phyloP scores from a whole-genome alignment of 2,113 vertebrate genomes.

The Cnemophilus loriae region DNA sequence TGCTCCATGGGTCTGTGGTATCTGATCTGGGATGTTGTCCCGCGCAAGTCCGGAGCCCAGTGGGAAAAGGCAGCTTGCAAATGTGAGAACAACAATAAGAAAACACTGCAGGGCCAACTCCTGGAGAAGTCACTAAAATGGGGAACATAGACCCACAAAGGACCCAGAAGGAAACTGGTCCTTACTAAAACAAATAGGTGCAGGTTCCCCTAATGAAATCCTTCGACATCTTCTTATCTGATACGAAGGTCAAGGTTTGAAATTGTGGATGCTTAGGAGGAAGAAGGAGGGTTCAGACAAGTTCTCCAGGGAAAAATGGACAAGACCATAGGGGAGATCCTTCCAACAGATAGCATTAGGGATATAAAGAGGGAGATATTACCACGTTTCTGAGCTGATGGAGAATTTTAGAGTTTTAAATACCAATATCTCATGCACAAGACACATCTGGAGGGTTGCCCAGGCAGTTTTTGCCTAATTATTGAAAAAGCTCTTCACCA shows the following conservation, averaged over 20 bases:
- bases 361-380: not conserved
- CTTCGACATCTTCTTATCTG: not conserved
- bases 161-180: not conserved
- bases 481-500: not conserved
- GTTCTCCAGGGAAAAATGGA: not conserved
- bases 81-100: not conserved
- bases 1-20: not conserved
- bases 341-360: not conserved
- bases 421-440: not conserved
- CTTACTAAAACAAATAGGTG: not conserved
- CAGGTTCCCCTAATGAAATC: not conserved
- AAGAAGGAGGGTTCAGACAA: not conserved
- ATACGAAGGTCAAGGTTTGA: not conserved
- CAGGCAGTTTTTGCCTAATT: not conserved
- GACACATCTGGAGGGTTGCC: not conserved
- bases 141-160: accelerated
- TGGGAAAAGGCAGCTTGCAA: not conserved
- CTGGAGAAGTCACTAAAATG: not conserved
- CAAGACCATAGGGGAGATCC: not conserved
- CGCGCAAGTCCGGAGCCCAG: not conserved
- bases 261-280: not conserved
- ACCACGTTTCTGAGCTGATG: not conserved
- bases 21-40: not conserved
- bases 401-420: not conserved
- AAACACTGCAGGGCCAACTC: not conserved